Percentiles rank a stretch among this genome's conserved stretches.
Evolutionary conservation across 2,113 vertebrate species (phyloP).

Genomic region (Gymnarchus niloticus): DNA sequence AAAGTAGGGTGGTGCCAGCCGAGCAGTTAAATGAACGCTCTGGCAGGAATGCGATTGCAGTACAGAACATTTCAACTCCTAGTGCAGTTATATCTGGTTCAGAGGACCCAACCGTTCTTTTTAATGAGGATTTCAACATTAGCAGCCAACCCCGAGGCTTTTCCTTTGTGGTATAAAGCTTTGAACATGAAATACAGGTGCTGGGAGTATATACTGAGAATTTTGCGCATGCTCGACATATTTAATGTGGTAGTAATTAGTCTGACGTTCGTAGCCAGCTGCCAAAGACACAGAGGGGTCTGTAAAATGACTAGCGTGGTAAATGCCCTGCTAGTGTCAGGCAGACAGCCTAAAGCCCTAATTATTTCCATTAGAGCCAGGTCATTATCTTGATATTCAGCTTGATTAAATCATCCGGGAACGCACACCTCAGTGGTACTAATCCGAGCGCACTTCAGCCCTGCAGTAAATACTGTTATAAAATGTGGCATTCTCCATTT

Average conservation of each 20-base stretch:
- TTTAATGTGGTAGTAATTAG: slow-evolving; percentile 28
- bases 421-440: background rate
- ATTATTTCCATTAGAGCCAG: background rate
- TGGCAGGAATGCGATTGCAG: background rate
- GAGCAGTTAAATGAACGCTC: background rate
- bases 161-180: slow-evolving; percentile 22
- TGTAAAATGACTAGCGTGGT: background rate
- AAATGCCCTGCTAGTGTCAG: background rate
- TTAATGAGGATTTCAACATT: slow-evolving; percentile 25
- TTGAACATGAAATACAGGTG: slow-evolving; percentile 24
- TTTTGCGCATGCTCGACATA: slow-evolving; percentile 18
- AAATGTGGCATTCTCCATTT: background rate
- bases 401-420: background rate
- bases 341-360: background rate
- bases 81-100: background rate
- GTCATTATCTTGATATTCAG: background rate
- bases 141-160: slow-evolving; percentile 5
- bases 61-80: background rate
- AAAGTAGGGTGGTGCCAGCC: background rate
- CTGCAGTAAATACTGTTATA: background rate
- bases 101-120: background rate
- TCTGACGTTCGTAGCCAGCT: slow-evolving; percentile 2
- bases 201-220: background rate
- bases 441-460: background rate
- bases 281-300: slow-evolving; percentile 15